Evolutionary conservation across 2,888 invertebrate genomes (phyloP).

Genomic region (Andrena flavipes): DNA sequence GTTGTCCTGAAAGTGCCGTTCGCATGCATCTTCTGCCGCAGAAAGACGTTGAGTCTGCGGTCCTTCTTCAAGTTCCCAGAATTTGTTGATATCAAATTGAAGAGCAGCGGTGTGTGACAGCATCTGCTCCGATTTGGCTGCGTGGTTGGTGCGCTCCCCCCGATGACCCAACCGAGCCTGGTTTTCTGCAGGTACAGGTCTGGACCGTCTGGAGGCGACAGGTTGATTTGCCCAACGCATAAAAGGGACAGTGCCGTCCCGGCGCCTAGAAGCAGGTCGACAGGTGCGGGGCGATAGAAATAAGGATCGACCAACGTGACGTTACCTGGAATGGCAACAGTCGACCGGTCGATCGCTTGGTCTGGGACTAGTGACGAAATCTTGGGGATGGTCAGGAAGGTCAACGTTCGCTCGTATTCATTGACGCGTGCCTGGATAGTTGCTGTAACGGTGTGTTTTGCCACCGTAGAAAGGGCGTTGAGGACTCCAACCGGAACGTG

Average conservation of each 20-base stretch:
- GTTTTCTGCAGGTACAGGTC: slow-evolving; percentile 7
- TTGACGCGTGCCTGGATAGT: not conserved
- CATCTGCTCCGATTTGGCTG: not conserved
- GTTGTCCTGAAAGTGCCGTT: slow-evolving; percentile 7
- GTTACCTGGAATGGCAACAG: not conserved
- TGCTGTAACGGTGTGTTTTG: not conserved
- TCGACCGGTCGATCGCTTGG: not conserved
- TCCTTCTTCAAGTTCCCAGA: slow-evolving; percentile 21
- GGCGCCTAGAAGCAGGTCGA: not conserved
- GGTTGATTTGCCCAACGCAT: not conserved
- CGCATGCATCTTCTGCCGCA: not conserved
- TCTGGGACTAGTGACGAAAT: not conserved
- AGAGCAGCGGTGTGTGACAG: not conserved
- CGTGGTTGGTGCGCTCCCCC: not conserved
- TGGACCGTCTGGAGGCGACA: not conserved
- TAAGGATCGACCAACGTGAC: not conserved
- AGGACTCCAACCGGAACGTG: not conserved
- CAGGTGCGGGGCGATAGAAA: not conserved
- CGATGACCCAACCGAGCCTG: slow-evolving; percentile 5
- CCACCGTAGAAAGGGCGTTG: not conserved
- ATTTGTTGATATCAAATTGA: not conserved
- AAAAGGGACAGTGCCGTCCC: not conserved
- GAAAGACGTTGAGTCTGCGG: not conserved
- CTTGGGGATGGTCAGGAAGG: not conserved
- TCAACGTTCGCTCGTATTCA: not conserved